Conservation (phyloP, 1,140 invertebrate species). For the Apis dorsata region DNA sequence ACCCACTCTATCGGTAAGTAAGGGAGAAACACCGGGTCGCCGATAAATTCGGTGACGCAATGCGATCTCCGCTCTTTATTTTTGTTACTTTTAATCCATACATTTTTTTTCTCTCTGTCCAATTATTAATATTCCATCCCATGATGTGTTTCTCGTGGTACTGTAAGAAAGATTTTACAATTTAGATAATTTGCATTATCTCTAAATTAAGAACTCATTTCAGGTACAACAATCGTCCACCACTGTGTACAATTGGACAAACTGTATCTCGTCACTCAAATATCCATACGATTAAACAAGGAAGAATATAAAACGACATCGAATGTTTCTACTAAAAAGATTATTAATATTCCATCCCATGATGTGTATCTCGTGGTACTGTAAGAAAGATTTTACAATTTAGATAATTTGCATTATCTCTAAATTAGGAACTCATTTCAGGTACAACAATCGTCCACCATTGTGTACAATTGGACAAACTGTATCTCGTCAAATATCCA, state of each 20-base stretch:
- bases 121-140: not conserved
- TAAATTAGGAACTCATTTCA: too few relatives aligned
- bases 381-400: not conserved
- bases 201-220: too few relatives aligned
- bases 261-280: not conserved
- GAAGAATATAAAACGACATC: not conserved
- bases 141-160: too few relatives aligned
- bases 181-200: too few relatives aligned
- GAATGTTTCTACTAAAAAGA: not conserved
- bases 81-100: slow-evolving; percentile 7
- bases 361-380: too few relatives aligned
- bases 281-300: too few relatives aligned
- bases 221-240: too few relatives aligned
- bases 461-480: slow-evolving; percentile 1
- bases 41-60: slow-evolving; percentile 19
- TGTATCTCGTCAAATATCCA: too few relatives aligned
- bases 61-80: not conserved
- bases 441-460: too few relatives aligned
- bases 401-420: too few relatives aligned
- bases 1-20: slow-evolving; percentile 33
- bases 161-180: not conserved
- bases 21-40: not conserved
- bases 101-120: not conserved
- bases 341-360: not conserved
- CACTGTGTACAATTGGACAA: not conserved